Percentiles rank a stretch among this genome's conserved stretches.
These are phyloP conservation scores for Phyllotis vaccarum DNA, from an alignment of 2,797 vertebrate genomes.

Conservation along the genomic window DNA sequence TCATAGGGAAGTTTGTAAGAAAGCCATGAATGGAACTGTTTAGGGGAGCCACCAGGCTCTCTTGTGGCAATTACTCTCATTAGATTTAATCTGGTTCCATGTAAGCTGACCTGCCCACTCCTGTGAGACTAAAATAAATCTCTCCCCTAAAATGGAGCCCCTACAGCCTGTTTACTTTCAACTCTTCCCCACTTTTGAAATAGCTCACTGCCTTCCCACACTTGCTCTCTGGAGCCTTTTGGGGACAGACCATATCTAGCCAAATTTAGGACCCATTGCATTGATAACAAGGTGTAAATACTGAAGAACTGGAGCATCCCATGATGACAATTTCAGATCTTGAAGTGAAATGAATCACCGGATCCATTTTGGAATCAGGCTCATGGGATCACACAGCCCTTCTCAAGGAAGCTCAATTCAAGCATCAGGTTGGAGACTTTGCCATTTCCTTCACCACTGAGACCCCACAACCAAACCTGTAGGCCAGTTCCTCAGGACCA, in stretches of 20 bases:
- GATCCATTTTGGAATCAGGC: slow-evolving; percentile 29
- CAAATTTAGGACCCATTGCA: background rate
- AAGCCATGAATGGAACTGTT: background rate
- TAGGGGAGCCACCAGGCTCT: background rate
- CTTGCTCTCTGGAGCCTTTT: background rate
- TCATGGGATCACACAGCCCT: background rate
- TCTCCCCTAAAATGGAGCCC: background rate
- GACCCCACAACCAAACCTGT: background rate
- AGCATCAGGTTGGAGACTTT: background rate
- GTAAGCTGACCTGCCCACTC: background rate
- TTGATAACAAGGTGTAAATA: background rate
- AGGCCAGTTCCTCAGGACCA: background rate
- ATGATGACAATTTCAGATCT: background rate
- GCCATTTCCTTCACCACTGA: background rate
- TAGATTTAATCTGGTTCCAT: background rate
- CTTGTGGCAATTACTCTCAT: background rate
- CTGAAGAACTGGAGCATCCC: background rate
- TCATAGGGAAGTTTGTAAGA: background rate
- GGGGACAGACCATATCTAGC: background rate
- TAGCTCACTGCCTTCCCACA: background rate
- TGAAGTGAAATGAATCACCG: background rate
- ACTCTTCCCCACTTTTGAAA: background rate
- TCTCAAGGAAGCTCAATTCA: background rate
- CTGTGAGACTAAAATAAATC: background rate
- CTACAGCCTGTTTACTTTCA: background rate